Conservation (phyloP, 1,140 invertebrate species). For the Hesperophylax magnus region DNA sequence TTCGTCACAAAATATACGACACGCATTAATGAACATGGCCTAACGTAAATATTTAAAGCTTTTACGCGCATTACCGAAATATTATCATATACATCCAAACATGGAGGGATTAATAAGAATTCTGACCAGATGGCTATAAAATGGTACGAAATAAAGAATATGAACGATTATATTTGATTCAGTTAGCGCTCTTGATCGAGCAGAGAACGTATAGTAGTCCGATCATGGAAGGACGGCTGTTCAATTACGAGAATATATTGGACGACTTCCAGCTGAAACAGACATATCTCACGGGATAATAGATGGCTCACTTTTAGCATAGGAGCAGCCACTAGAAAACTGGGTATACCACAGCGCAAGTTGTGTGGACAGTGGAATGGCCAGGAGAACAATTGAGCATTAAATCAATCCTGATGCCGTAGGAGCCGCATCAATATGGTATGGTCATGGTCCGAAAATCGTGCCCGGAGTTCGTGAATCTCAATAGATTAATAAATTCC, state of each 20-base stretch:
- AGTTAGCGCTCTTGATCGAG: too few species aligned
- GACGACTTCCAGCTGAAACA: background rate
- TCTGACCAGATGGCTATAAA: too few species aligned
- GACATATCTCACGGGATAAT: constrained; percentile 10
- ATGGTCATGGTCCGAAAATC: background rate
- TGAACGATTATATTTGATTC: too few species aligned
- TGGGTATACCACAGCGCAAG: background rate
- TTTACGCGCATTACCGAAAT: too few species aligned
- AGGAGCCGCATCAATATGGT: background rate
- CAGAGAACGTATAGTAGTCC: background rate
- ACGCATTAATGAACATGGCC: too few species aligned
- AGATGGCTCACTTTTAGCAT: background rate
- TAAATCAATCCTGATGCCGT: constrained; percentile 8
- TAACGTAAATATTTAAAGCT: too few species aligned
- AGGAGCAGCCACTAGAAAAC: background rate
- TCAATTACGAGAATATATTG: constrained; percentile 10
- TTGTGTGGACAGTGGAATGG: background rate
- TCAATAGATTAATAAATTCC: too few species aligned
- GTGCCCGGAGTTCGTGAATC: constrained; percentile 7
- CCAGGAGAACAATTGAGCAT: constrained; percentile 9
- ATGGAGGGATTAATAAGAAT: too few species aligned
- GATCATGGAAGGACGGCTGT: background rate
- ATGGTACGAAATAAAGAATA: too few species aligned
- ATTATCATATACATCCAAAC: too few species aligned
- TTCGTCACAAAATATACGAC: too few species aligned